Conservation (phyloP, 2,888 invertebrate species). For the Acleris laterana region DNA sequence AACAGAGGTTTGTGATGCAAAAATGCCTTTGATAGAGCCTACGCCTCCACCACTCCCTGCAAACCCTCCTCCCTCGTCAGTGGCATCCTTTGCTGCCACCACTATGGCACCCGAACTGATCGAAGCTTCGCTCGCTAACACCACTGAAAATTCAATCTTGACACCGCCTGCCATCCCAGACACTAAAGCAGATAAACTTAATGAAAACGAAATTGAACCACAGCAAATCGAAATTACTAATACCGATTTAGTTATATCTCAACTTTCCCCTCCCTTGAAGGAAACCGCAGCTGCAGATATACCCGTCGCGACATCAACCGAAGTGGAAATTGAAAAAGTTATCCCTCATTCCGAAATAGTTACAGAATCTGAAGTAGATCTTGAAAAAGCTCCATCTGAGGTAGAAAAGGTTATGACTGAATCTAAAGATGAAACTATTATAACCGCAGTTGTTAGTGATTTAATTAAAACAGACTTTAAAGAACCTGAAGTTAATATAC, state of each 20-base stretch:
- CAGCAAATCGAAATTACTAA: constrained; percentile 27
- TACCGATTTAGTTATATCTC: constrained; percentile 27
- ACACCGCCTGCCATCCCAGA: constrained; percentile 56
- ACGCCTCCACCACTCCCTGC: constrained; percentile 89
- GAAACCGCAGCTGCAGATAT: constrained; percentile 21
- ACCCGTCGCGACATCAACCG: constrained; percentile 9
- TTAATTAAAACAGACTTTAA: no score
- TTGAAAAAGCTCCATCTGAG: constrained; percentile 1
- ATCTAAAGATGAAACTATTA: not conserved
- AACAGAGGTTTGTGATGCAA: constrained; percentile 84
- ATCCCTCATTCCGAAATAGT: not conserved
- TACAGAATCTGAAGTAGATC: constrained; percentile 5
- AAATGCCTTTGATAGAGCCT: constrained; percentile 86
- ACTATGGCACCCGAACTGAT: constrained; percentile 85
- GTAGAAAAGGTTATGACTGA: not conserved
- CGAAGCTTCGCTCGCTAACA: constrained; percentile 74
- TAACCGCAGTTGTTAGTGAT: not conserved
- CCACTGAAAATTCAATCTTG: constrained; percentile 64
- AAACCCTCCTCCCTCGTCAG: constrained; percentile 90
- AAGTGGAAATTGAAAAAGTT: constrained; percentile 8
- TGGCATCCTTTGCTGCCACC: constrained; percentile 89
- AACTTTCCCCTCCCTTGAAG: constrained; percentile 37
- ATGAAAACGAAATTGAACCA: constrained; percentile 17
- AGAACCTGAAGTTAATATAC: no score
- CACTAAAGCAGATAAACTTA: constrained; percentile 50